Evolutionary conservation across 1,140 invertebrate species (phyloP), one percentile per base, ranked within the genome.

Genomic region (Eumaeus atala): DNA sequence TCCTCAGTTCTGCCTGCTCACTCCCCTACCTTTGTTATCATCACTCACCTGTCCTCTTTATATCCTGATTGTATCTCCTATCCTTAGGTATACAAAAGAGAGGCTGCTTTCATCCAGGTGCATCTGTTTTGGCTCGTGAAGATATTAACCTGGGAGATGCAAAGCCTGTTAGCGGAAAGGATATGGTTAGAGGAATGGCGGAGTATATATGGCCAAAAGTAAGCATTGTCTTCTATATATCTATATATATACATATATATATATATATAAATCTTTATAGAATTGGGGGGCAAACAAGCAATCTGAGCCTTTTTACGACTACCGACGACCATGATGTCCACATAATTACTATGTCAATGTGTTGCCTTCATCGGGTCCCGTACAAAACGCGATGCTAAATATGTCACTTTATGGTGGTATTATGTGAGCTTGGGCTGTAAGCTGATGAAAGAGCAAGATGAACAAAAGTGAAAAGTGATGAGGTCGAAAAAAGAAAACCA

Each of bases 181-280:
- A 98, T 66, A 98, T 99, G 92, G 73, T 98, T 1, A 91, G 91
- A 62, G 92, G 93, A 47, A 97, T 99, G 95, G 77, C 97, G 64
- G 89, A 90, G 40, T 97, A 99, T 88, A 95, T 99, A 56, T 99
- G 98, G 98, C 98, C 98, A 28, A 94, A 94, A 89, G 94, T 93
- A 89, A 72, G 63, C 52, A 51, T 51, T 18, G 18, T 11, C 11
- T 47, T 18, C 6, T 18, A 8, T 18, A 17, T 48, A n/a, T 48
- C 4, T 11, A 48, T 48, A 48, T 18, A 1, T 48, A 9, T 18
- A 28, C n/a, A n/a, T n/a, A n/a, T n/a, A n/a, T n/a, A n/a, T n/a
- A n/a, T n/a, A n/a, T n/a, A n/a, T n/a, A n/a, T n/a, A n/a, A n/a
- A n/a, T n/a, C n/a, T n/a, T n/a, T n/a, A n/a, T n/a, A n/a, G n/a